These are phyloP conservation scores for Acanthaster planci DNA, from an alignment of 35 echinoderm and acorn worm species.

Conservation along the genomic window DNA sequence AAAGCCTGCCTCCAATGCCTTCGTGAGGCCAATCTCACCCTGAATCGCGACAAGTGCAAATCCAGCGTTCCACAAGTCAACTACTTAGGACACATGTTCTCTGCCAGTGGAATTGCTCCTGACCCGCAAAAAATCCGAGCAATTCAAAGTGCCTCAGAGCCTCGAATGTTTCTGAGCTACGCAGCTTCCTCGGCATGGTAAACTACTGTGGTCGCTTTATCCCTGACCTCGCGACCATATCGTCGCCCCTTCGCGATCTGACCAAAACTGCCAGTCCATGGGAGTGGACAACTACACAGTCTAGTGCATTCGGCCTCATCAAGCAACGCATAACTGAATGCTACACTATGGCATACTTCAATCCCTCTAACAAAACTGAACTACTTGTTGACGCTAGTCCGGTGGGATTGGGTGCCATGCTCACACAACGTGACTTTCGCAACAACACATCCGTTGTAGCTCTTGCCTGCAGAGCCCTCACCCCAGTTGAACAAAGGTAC, in stretches of 20 bases:
- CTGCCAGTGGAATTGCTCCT: slow-evolving; percentile 9
- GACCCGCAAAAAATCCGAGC: slow-evolving; percentile 20
- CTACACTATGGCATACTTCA: no score
- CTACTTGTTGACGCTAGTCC: no score
- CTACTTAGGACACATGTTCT: slow-evolving; percentile 46
- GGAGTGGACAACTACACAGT: slow-evolving; percentile 44
- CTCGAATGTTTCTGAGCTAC: neutral
- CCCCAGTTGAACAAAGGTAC: slow-evolving; percentile 17
- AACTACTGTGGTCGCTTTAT: slow-evolving; percentile 68
- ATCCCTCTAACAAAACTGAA: no score
- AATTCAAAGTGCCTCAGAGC: neutral
- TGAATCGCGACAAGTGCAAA: no score
- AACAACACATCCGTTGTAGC: neutral
- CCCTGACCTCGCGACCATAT: slow-evolving; percentile 45
- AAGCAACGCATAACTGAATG: no score
- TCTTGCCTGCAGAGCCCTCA: neutral
- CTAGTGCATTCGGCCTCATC: no score
- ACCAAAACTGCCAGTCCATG: slow-evolving; percentile 28
- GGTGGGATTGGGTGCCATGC: no score
- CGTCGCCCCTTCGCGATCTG: slow-evolving; percentile 43
- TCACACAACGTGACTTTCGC: no score
- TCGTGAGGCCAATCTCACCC: no score
- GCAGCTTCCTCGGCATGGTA: slow-evolving; percentile 62
- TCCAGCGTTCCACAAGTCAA: neutral
- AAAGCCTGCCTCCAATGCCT: slow-evolving; percentile 8